Conservation (phyloP, 2,113 vertebrate genomes). For the Onychostoma macrolepis region DNA sequence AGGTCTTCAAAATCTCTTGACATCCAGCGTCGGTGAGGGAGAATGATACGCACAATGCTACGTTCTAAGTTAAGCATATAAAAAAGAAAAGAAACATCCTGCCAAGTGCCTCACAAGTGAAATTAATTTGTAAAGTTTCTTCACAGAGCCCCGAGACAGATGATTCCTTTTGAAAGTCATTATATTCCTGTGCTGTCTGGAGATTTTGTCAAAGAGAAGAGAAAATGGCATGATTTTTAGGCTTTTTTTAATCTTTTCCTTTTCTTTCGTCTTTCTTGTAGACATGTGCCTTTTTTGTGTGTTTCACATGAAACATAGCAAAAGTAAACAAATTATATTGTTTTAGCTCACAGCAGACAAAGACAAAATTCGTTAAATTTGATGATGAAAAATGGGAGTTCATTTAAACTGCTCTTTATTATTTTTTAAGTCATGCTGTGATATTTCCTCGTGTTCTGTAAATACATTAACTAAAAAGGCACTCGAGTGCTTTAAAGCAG, state of each 20-base stretch:
- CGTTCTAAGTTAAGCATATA: conserved; percentile 42
- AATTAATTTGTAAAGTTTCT: conserved; percentile 68
- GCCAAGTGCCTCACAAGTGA: conserved; percentile 60
- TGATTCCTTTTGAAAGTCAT: conserved; percentile 66
- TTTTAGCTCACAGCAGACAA: neutral
- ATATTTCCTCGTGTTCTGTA: conserved; percentile 4
- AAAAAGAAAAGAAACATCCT: conserved; percentile 48
- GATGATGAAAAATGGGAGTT: conserved; percentile 20
- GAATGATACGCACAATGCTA: conserved; percentile 58
- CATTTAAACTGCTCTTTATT: conserved; percentile 14
- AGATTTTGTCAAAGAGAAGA: conserved; percentile 66
- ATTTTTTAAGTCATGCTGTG: conserved; percentile 3
- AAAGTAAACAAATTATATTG: conserved; percentile 35
- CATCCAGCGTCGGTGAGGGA: conserved; percentile 58
- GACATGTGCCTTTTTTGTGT: conserved; percentile 43
- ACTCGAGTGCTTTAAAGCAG: conserved; percentile 11
- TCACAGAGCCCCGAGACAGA: conserved; percentile 60
- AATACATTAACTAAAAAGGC: conserved; percentile 10
- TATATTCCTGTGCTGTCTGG: conserved; percentile 56
- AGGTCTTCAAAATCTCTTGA: conserved; percentile 59
- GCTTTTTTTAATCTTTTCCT: conserved; percentile 35
- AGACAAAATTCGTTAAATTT: conserved; percentile 17
- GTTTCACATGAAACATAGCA: conserved; percentile 47
- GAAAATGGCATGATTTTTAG: conserved; percentile 55
- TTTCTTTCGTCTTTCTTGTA: conserved; percentile 51